phyloP scores from a whole-genome alignment of 2,888 invertebrate species.

The Proisotoma minuta region DNA sequence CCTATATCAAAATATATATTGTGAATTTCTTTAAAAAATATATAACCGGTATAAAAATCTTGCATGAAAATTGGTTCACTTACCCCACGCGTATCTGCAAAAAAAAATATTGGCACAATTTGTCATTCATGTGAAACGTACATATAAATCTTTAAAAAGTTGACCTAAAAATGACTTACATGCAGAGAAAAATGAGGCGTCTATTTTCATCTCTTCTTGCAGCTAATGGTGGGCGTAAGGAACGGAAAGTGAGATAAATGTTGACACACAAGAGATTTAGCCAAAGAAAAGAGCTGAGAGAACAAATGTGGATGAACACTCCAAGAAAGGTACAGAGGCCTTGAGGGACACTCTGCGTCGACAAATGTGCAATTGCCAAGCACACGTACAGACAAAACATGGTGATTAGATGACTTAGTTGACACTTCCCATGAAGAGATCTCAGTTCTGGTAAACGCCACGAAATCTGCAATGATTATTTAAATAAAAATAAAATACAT shows the following conservation, averaged over 20 bases:
- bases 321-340: constrained; percentile 43
- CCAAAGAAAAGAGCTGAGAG: constrained; percentile 46
- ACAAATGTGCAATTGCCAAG: constrained; percentile 40
- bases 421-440: constrained; percentile 46
- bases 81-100: constrained; percentile 45
- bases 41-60: no score
- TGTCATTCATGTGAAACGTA: neutral
- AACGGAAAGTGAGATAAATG: constrained; percentile 46
- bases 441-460: constrained; percentile 43
- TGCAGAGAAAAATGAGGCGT: constrained; percentile 42
- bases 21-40: no score
- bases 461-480: constrained; percentile 27
- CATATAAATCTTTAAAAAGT: neutral
- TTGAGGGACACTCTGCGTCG: constrained; percentile 27
- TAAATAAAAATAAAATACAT: neutral
- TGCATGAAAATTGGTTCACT: no score
- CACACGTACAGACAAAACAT: constrained; percentile 42
- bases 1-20: no score
- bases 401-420: constrained; percentile 45
- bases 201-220: constrained; percentile 44
- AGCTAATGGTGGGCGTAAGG: constrained; percentile 42
- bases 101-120: no score
- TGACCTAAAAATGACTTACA: constrained; percentile 30
- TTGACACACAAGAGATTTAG: constrained; percentile 46
- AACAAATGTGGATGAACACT: constrained; percentile 44